Percentiles rank a stretch among this genome's conserved stretches.
These are phyloP conservation scores for Harpagoxenus sublaevis DNA, from an alignment of 2,888 invertebrate genomes.

Conservation along the genomic window DNA sequence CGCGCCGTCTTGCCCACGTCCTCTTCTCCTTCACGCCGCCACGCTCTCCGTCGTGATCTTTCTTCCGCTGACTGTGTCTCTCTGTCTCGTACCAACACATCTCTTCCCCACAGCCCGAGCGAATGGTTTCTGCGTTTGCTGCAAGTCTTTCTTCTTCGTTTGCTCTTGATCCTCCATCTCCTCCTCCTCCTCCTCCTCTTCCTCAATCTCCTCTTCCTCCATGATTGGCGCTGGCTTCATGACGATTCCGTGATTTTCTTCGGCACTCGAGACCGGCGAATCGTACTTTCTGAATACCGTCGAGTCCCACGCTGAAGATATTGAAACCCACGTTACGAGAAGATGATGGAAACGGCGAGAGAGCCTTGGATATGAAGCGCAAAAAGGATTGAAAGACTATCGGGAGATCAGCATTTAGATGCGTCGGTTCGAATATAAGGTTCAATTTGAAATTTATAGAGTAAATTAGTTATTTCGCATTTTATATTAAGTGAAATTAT, in stretches of 20 bases:
- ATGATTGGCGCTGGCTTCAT: conserved; percentile 50
- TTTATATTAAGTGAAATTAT: conserved; percentile 1
- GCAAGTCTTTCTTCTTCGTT: conserved; percentile 71
- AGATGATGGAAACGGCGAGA: conserved; percentile 36
- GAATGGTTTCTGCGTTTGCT: conserved; percentile 73
- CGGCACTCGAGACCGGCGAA: conserved; percentile 43
- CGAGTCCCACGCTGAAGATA: conserved; percentile 54
- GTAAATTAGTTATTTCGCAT: conserved; percentile 4
- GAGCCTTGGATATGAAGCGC: background rate
- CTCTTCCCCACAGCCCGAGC: conserved; percentile 53
- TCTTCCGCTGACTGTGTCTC: conserved; percentile 63
- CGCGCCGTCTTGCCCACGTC: conserved; percentile 27
- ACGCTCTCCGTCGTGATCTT: conserved; percentile 57
- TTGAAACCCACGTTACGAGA: conserved; percentile 40
- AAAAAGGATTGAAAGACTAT: conserved; percentile 22
- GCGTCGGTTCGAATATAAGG: background rate
- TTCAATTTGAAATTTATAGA: background rate
- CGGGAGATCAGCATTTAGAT: conserved; percentile 24
- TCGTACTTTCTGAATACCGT: conserved; percentile 56
- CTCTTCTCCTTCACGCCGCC: conserved; percentile 57
- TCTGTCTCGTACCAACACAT: conserved; percentile 43
- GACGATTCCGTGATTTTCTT: conserved; percentile 59
- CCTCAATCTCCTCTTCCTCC: conserved; percentile 29
- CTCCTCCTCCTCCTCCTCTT: conserved; percentile 33
- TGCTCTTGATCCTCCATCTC: conserved; percentile 57